Conservation (phyloP, 2,113 vertebrate species). For the Procavia capensis region DNA sequence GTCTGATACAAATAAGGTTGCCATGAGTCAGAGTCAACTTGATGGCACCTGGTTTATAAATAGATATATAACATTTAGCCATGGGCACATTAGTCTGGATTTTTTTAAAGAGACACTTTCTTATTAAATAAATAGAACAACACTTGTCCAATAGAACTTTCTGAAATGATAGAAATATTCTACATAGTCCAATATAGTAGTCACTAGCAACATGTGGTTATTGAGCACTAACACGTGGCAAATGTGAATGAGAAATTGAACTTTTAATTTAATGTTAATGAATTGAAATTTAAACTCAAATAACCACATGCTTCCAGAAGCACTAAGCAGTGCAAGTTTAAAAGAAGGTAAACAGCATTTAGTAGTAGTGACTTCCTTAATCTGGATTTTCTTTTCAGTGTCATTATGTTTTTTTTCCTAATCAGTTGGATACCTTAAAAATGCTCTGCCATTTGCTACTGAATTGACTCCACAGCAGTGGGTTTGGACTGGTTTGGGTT, state of each 20-base stretch:
- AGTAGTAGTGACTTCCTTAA: background rate
- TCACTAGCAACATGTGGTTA: background rate
- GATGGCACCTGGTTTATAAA: background rate
- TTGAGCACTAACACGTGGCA: background rate
- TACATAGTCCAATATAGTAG: background rate
- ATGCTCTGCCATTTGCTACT: background rate
- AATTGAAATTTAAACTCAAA: conserved; percentile 38
- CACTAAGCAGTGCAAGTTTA: background rate
- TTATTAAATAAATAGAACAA: background rate
- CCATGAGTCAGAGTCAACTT: too few species aligned
- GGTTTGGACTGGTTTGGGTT: too few species aligned
- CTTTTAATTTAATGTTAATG: background rate
- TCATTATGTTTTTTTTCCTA: conserved; percentile 36
- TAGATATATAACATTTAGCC: background rate
- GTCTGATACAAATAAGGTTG: too few species aligned
- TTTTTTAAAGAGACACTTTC: background rate
- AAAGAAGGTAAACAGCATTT: background rate
- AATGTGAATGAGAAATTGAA: background rate
- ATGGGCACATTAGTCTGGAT: background rate
- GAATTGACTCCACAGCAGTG: too few species aligned
- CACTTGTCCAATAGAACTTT: background rate
- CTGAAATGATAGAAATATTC: background rate
- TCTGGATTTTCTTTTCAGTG: background rate
- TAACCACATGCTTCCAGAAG: background rate
- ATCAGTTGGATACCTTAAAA: background rate